These are phyloP conservation scores for Eulemur macaco DNA, from an alignment of 2,113 vertebrate species.

Conservation along the genomic window DNA sequence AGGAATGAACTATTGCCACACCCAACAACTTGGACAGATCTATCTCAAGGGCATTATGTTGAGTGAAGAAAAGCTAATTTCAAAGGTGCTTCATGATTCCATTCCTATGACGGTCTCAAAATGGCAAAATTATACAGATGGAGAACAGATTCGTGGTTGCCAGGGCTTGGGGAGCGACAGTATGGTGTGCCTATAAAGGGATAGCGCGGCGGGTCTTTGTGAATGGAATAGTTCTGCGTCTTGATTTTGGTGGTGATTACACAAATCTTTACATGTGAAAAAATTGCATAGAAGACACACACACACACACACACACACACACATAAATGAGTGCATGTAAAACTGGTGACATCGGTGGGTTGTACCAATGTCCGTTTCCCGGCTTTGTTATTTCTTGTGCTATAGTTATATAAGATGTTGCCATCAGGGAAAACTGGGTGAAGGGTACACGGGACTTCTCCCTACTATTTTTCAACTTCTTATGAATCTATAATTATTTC, in stretches of 20 bases:
- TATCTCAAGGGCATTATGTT: background rate
- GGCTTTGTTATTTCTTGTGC: background rate
- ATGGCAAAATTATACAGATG: background rate
- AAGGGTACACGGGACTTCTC: background rate
- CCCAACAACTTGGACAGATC: background rate
- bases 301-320: no score
- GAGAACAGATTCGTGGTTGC: background rate
- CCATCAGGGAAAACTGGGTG: background rate
- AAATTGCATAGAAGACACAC: background rate
- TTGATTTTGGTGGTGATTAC: background rate
- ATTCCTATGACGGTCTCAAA: conserved; percentile 23
- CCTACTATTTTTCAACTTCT: background rate
- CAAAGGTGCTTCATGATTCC: conserved; percentile 2
- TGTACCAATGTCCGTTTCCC: background rate
- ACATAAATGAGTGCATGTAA: background rate
- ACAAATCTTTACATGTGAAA: background rate
- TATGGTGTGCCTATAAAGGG: background rate
- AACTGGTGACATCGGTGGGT: background rate
- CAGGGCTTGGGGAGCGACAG: background rate
- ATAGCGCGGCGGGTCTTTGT: background rate
- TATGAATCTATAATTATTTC: background rate
- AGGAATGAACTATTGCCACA: background rate
- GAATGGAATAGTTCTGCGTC: background rate
- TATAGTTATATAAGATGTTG: background rate
- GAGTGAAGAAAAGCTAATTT: background rate